Conservation (phyloP, 2,797 vertebrate species). For the Microctenopoma stevenorrisi region DNA sequence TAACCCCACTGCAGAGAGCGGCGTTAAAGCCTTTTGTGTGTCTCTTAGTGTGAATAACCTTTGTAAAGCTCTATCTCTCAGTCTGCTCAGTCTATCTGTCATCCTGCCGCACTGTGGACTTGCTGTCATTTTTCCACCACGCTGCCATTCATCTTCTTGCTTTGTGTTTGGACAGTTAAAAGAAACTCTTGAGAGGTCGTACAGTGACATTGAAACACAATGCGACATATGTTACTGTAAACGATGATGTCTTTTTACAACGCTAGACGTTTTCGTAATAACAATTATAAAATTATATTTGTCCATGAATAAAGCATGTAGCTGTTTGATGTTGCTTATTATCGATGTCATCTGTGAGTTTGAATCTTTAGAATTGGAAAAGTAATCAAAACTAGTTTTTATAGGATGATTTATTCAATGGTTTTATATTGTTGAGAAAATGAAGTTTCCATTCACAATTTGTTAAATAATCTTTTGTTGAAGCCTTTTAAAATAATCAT, state of each 20-base stretch:
- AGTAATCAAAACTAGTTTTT: too few relatives aligned
- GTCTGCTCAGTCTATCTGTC: conserved; percentile 63
- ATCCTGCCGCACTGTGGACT: conserved; percentile 52
- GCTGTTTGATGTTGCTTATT: too few relatives aligned
- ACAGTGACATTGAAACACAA: conserved; percentile 39
- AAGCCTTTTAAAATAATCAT: too few relatives aligned
- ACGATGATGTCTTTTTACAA: neutral
- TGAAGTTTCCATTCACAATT: too few relatives aligned
- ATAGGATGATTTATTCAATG: too few relatives aligned
- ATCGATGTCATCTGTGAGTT: too few relatives aligned
- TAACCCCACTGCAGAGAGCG: conserved; percentile 61
- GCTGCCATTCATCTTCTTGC: conserved; percentile 70
- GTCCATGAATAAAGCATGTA: too few relatives aligned
- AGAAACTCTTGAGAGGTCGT: conserved; percentile 18
- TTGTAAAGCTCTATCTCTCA: conserved; percentile 63
- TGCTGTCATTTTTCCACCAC: conserved; percentile 61
- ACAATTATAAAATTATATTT: too few relatives aligned
- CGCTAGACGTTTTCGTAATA: too few relatives aligned
- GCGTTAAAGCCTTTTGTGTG: conserved; percentile 58
- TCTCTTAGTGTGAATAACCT: conserved; percentile 68
- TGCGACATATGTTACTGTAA: conserved; percentile 17
- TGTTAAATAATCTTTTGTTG: too few relatives aligned
- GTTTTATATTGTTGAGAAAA: too few relatives aligned
- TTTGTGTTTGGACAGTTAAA: conserved; percentile 52
- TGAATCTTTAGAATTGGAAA: too few relatives aligned